Conservation (phyloP, 2,113 vertebrate species). For the Bubo bubo region DNA sequence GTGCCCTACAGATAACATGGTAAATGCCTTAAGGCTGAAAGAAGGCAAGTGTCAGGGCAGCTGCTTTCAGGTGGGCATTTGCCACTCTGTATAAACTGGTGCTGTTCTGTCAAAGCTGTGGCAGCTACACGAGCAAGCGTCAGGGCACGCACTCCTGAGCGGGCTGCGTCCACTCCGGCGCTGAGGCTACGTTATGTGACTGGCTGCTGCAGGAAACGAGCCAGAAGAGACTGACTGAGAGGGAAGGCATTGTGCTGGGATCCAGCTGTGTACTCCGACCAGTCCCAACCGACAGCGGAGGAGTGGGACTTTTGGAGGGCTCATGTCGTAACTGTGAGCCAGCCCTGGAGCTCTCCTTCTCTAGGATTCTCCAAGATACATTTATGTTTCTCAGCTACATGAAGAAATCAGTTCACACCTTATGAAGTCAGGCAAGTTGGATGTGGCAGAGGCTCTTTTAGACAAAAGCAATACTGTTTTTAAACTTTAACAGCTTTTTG, state of each 20-base stretch:
- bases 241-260: background rate
- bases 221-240: background rate
- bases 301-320: background rate
- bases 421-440: background rate
- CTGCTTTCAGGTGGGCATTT: background rate
- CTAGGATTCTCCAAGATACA: background rate
- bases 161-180: background rate
- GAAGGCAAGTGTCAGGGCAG: background rate
- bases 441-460: background rate
- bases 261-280: background rate
- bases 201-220: background rate
- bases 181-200: background rate
- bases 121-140: background rate
- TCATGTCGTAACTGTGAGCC: background rate
- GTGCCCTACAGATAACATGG: background rate
- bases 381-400: background rate
- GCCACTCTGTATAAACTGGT: background rate
- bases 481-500: background rate
- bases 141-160: background rate
- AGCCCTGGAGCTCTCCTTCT: background rate
- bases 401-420: background rate
- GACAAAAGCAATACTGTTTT: background rate
- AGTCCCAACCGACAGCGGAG: background rate
- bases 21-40: background rate
- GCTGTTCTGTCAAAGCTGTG: background rate